Base-by-base conservation (phyloP, 2,888 invertebrate genomes). In the Tanytarsus gracilentus region DNA sequence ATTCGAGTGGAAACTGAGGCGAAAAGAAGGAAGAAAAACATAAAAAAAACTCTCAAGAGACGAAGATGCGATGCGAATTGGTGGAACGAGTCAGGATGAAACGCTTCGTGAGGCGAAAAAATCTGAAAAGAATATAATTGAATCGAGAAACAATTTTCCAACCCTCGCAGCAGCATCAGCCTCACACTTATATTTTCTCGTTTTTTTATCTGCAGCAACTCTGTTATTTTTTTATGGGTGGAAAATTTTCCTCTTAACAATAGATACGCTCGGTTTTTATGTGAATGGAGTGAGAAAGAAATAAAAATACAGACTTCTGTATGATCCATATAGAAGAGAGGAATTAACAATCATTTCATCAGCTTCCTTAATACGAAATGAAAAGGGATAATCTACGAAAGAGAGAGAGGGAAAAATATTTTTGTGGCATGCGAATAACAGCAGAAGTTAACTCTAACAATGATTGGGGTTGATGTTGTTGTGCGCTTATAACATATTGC, bases 261-360 rank as follows among this genome's bases (percentile, higher is more conserved):
- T 36, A 6, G n/a, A 36, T 36, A 36, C 14, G 14, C n/a, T 36
- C 36, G n/a, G 16, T 36, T 16, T 36, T 14, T 36, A 36, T 36
- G n/a, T 36, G 36, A 14, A n/a, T 36, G 36, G n/a, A 16, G 36
- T n/a, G 36, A 14, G n/a, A 16, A 36, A 16, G 36, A 36, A 36
- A 44, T 44, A 23, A 18, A 44, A 44, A 44, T 44, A 21, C 11
- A 44, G 18, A 21, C 26, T 7, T 21, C 18, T 44, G 16, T 56
- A 16, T 40, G 40, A 56, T 56, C 40, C 40, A 36, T 36, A n/a
- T n/a, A n/a, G n/a, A n/a, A 25, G 36, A 53, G 18, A 56, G 56
- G 56, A 56, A 56, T 56, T 56, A 56, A 56, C 56, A 56, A 56
- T 56, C 56, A 56, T 56, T 56, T 40, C 49, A 27, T 49, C 49